A percentile compares a stretch with the other conserved stretches of the same genome.
These are phyloP conservation scores for Phyllostomus hastatus DNA, from an alignment of 2,113 vertebrate species.

Conservation along the genomic window DNA sequence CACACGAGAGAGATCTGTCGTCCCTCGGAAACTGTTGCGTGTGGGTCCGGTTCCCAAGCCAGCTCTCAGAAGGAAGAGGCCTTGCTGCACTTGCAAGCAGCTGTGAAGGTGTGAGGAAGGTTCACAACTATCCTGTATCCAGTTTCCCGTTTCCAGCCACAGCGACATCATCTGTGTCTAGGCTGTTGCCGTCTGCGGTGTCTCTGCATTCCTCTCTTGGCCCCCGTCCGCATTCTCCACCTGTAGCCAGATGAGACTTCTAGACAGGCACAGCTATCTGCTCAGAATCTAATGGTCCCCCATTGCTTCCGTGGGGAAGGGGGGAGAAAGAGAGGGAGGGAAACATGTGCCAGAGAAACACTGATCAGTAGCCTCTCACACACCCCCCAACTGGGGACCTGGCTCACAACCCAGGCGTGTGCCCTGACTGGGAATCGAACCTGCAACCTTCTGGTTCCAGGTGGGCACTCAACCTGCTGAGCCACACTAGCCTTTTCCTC, in stretches of 20 bases:
- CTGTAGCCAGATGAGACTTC: background rate
- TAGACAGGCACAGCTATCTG: background rate
- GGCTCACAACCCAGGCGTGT: no score
- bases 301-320: background rate
- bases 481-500: background rate
- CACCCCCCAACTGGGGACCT: no score
- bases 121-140: background rate
- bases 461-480: no score
- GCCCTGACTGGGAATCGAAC: no score
- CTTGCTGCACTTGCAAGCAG: background rate
- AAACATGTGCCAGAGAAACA: no score
- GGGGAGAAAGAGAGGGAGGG: no score
- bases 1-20: background rate
- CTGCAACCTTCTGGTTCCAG: no score
- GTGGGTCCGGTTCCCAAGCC: background rate
- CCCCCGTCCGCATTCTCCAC: background rate
- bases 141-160: background rate
- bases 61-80: background rate
- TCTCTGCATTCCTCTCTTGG: background rate
- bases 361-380: no score
- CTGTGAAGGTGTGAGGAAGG: background rate
- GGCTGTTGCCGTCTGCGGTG: background rate
- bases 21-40: background rate
- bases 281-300: background rate
- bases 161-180: background rate